Evolutionary conservation across 2,113 vertebrate genomes (phyloP).

Genomic region (Mormoops blainvillei): DNA sequence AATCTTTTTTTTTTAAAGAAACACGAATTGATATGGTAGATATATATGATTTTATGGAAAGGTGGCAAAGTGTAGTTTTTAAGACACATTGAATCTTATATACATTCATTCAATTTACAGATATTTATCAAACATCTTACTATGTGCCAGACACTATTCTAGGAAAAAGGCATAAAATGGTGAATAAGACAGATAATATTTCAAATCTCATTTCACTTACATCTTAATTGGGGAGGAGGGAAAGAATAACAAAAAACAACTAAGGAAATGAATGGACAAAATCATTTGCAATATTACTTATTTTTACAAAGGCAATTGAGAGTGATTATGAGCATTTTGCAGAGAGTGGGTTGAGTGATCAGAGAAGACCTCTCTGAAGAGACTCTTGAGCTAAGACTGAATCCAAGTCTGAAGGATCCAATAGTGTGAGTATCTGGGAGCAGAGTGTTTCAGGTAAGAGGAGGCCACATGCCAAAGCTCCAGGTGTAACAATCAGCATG

Average conservation of each 20-base stretch:
- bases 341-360: not conserved
- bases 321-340: not conserved
- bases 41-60: not conserved
- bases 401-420: not conserved
- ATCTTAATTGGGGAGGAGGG: not conserved
- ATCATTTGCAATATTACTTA: not conserved
- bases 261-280: not conserved
- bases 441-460: not conserved
- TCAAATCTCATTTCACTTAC: not conserved
- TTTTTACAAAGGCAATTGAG: not conserved
- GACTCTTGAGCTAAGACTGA: not conserved
- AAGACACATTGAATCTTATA: not conserved
- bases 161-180: not conserved
- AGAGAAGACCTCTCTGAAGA: not conserved
- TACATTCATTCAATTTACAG: constrained; percentile 3
- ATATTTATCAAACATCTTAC: not conserved
- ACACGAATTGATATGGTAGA: not conserved
- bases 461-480: not conserved
- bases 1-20: no score
- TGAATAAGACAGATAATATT: not conserved
- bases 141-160: not conserved
- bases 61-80: not conserved
- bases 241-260: not conserved
- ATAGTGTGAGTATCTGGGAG: not conserved
- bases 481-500: not conserved